A percentile compares a stretch with the other conserved stretches of the same genome.
phyloP scores from a whole-genome alignment of 2,888 invertebrate species.

The Galeruca laticollis region DNA sequence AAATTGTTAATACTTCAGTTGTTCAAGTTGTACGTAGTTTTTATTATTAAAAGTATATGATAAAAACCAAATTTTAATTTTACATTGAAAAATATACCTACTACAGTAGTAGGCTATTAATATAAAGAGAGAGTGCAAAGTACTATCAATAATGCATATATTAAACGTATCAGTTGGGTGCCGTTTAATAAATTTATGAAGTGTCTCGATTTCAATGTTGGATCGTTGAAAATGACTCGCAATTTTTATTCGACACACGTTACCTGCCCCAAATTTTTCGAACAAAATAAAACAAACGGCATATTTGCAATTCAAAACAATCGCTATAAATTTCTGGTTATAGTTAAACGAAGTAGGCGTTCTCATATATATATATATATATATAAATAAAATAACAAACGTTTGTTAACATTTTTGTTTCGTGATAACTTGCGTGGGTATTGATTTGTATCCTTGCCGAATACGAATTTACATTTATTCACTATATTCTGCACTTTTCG shows the following conservation, averaged over 20 bases:
- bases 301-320: slow-evolving; percentile 55
- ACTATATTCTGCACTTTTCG: background rate
- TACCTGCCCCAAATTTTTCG: slow-evolving; percentile 18
- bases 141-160: background rate
- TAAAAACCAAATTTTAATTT: too few relatives aligned
- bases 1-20: too few relatives aligned
- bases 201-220: slow-evolving; percentile 28
- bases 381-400: slow-evolving; percentile 56
- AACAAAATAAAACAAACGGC: slow-evolving; percentile 26
- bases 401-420: slow-evolving; percentile 56
- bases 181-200: slow-evolving; percentile 18
- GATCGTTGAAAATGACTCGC: slow-evolving; percentile 22
- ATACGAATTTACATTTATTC: slow-evolving; percentile 13
- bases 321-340: slow-evolving; percentile 51
- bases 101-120: background rate
- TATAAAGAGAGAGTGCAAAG: background rate
- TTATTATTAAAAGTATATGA: too few relatives aligned
- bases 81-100: too few relatives aligned
- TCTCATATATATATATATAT: too few relatives aligned
- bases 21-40: too few relatives aligned
- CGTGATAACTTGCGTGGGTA: slow-evolving; percentile 38
- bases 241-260: slow-evolving; percentile 24
- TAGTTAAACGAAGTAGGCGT: slow-evolving; percentile 51
- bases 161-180: background rate
- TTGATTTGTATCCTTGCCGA: slow-evolving; percentile 37